Evolutionary conservation across 2,888 invertebrate genomes (phyloP), one percentile per base, ranked within the genome.

Genomic region (Eupsilia transversa): DNA sequence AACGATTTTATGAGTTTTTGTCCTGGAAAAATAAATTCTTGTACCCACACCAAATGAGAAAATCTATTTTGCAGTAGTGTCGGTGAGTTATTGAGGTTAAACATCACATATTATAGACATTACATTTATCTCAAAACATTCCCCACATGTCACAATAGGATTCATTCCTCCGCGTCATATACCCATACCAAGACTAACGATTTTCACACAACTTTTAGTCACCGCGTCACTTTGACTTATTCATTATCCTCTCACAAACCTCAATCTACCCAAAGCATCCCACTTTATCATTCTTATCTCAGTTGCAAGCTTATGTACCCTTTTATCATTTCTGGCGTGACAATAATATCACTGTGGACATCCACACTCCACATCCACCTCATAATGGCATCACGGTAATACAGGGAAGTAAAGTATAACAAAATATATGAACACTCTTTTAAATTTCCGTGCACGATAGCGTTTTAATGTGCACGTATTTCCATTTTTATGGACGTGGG

Each of bases 21-120:
- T 17, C 27, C 0, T 23, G 30, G 3, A 27, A 2, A 41, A 23
- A 33, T 30, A 66, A 59, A 41, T 49, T 66, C 3, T 14, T 46
- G 30, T 52, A 17, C 9, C 41, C 59, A 61, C n/a, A 61, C n/a
- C 67, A 74, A 56, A 74, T 75, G 68, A 60, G n/a, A 59, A 52
- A 35, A 2, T 20, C 38, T 17, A 54, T 4, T 43, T 35, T 0
- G 7, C 20, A 14, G 0, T 60, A 75, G 75, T 52, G 14, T 54
- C 27, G 75, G 75, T 75, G n/a, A 68, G 75, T 68, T 43, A 46
- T 23, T 46, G n/a, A 43, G 9, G 17, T 23, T 33, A 17, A 5
- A 46, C 14, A 30, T 20, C 12, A 41, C 4, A 23, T 20, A n/a
- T 35, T 7, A 17, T 20, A 46, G 46, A 2, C 12, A 43, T 41